Conservation (phyloP, 2,888 invertebrate genomes). For the Amiota mariae region DNA sequence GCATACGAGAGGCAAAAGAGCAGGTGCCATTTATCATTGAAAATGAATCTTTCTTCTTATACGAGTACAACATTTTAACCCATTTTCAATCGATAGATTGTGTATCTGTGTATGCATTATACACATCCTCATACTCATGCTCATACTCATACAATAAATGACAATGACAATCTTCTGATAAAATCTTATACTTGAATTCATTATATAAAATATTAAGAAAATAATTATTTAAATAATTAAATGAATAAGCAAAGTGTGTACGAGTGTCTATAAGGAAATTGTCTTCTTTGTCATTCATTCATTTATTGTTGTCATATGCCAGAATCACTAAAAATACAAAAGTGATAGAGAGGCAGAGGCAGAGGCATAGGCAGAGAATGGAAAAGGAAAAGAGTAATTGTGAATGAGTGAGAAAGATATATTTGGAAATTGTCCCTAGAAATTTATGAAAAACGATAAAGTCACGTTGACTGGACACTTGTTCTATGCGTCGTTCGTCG, state of each 20-base stretch:
- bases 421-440: no score
- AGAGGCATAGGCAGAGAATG: no score
- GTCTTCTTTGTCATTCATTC: slow-evolving; percentile 14
- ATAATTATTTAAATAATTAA: slow-evolving; percentile 27
- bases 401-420: no score
- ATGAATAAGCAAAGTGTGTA: background rate
- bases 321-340: no score
- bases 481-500: slow-evolving; percentile 2
- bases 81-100: slow-evolving; percentile 66
- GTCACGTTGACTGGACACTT: background rate
- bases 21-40: slow-evolving; percentile 41
- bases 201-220: slow-evolving; percentile 25
- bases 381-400: no score
- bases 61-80: slow-evolving; percentile 51
- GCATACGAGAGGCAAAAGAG: slow-evolving; percentile 24
- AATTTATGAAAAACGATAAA: no score
- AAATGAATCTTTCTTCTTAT: slow-evolving; percentile 38
- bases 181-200: background rate
- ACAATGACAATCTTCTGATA: slow-evolving; percentile 5
- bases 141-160: slow-evolving; percentile 1
- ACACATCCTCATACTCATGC: no score
- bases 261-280: background rate
- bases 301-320: background rate
- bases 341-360: no score
- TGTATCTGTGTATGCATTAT: slow-evolving; percentile 36